Conservation (phyloP, 1,140 invertebrate genomes). For the Trichonephila clavipes region DNA sequence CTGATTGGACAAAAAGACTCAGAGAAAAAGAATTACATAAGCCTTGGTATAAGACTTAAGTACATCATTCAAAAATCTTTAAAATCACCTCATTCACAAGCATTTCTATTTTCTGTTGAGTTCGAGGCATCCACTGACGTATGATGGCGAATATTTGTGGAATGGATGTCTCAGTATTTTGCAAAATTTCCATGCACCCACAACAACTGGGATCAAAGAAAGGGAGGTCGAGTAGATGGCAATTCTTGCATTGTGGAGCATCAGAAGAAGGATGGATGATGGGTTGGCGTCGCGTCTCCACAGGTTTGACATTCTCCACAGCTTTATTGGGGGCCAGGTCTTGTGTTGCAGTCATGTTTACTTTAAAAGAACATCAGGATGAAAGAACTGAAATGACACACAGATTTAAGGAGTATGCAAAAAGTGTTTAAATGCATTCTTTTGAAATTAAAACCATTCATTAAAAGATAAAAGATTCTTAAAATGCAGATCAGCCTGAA, state of each 20-base stretch:
- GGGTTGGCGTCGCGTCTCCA: slow-evolving; percentile 77
- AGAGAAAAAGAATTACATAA: too few species aligned
- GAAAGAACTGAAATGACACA: background rate
- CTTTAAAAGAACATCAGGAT: background rate
- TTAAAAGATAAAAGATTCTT: background rate
- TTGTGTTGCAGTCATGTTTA: slow-evolving; percentile 54
- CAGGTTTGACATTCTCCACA: background rate
- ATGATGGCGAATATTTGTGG: slow-evolving; percentile 83
- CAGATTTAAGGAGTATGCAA: background rate
- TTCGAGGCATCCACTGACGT: slow-evolving; percentile 84
- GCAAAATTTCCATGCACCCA: slow-evolving; percentile 81
- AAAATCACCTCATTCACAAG: slow-evolving; percentile 81
- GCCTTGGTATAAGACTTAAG: too few species aligned
- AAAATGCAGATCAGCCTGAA: background rate
- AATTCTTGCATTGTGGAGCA: slow-evolving; percentile 82
- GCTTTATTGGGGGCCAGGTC: slow-evolving; percentile 30
- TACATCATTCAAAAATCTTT: too few species aligned
- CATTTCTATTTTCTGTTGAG: slow-evolving; percentile 82
- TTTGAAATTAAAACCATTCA: too few species aligned
- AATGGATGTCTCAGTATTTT: slow-evolving; percentile 81
- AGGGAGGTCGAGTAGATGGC: slow-evolving; percentile 81
- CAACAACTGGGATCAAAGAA: slow-evolving; percentile 83
- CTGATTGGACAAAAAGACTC: too few species aligned
- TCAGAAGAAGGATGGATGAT: slow-evolving; percentile 82
- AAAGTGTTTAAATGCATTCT: background rate